phyloP scores from a whole-genome alignment of 2,888 invertebrate species.

The Andrena chrysosceles region DNA sequence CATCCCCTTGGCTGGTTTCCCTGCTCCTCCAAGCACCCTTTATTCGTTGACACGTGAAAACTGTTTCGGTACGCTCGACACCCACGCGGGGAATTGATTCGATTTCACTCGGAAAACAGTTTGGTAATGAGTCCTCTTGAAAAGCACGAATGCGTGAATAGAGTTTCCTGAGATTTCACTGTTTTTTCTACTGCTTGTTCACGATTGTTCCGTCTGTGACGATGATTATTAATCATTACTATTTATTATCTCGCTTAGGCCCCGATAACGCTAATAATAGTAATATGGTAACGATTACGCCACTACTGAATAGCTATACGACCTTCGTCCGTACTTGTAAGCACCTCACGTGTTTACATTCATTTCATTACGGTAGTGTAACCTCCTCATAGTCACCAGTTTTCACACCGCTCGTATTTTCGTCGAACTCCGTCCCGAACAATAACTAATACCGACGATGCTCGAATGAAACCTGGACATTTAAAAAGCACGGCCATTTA shows the following conservation, averaged over 20 bases:
- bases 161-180: neutral
- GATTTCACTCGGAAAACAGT: constrained; percentile 23
- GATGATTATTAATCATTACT: too few species aligned
- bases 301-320: too few species aligned
- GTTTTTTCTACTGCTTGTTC: constrained; percentile 8
- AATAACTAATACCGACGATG: constrained; percentile 28
- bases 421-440: neutral
- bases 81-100: constrained; percentile 6
- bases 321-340: too few species aligned
- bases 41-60: constrained; percentile 35
- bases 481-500: neutral
- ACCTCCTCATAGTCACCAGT: too few species aligned
- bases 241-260: too few species aligned
- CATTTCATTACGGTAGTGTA: too few species aligned
- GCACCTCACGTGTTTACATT: too few species aligned
- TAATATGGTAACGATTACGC: too few species aligned
- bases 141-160: neutral
- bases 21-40: constrained; percentile 17
- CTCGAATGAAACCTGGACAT: constrained; percentile 2
- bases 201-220: constrained; percentile 3
- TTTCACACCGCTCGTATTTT: neutral
- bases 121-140: neutral
- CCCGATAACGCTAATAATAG: too few species aligned
- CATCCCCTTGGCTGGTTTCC: neutral
- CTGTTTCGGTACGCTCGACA: constrained; percentile 25